Evolutionary conservation across 2,888 invertebrate genomes (phyloP).

Genomic region (Drosophila emarginata): DNA sequence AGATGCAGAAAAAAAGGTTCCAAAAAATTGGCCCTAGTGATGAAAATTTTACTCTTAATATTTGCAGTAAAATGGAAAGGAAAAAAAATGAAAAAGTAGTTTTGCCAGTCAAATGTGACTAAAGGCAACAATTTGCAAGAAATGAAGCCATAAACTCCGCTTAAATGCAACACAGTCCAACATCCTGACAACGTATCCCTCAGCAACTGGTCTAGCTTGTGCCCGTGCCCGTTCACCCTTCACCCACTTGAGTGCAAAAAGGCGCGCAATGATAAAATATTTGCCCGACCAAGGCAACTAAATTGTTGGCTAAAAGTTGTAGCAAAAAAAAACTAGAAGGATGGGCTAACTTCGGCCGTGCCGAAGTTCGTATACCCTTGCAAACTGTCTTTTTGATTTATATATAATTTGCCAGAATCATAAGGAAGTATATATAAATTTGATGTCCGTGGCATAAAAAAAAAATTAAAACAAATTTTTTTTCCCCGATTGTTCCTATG

Average conservation of each 20-base stretch:
- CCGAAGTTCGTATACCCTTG: too few species aligned
- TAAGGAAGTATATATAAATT: too few species aligned
- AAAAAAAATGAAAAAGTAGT: conserved; percentile 40
- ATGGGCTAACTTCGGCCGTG: too few species aligned
- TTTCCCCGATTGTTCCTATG: too few species aligned
- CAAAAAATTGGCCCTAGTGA: background rate
- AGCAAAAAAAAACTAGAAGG: conserved; percentile 38
- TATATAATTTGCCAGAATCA: too few species aligned
- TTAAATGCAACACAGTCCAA: conserved; percentile 52
- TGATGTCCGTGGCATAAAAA: too few species aligned
- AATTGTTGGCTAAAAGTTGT: conserved; percentile 68
- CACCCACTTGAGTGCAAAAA: conserved; percentile 68
- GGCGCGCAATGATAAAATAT: conserved; percentile 74
- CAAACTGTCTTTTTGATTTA: too few species aligned
- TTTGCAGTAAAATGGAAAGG: conserved; percentile 4
- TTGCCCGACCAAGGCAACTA: conserved; percentile 58
- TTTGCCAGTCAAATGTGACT: conserved; percentile 11
- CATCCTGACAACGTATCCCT: conserved; percentile 14
- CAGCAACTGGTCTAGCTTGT: background rate
- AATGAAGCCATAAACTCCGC: conserved; percentile 57
- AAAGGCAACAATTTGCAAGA: conserved; percentile 49
- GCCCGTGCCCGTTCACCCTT: conserved; percentile 17
- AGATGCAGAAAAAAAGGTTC: conserved; percentile 5
- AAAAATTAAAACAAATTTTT: too few species aligned
- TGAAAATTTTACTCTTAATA: conserved; percentile 18